Base-by-base conservation (phyloP, 2,888 invertebrate genomes). In the Vesta saturnalis region DNA sequence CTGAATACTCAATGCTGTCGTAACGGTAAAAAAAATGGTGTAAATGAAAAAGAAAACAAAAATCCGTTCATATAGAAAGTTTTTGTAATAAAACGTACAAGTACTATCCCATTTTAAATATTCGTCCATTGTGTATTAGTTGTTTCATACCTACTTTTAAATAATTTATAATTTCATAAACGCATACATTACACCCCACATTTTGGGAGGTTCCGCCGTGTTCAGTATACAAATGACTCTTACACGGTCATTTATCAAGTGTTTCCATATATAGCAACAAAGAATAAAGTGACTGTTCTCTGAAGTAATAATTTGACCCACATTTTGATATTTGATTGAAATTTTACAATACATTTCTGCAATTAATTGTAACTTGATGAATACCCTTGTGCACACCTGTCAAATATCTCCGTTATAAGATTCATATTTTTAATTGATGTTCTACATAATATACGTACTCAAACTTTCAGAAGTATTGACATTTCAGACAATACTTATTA, bases 171-270 rank as follows among this genome's bases (percentile, higher is more conserved):
- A 67, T 67, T 67, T 67, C 55, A 69, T 69, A 69, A 64, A 57
- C 56, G 64, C 56, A 69, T 64, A 61, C 64, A 60, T 69, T 69
- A 65, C 69, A 64, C 69, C 69, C 69, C 64, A 65, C 64, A 61
- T 60, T 68, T 72, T 71, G 61, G 67, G 67, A 64, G 64, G 69
- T 67, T 71, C 63, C 47, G 56, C 43, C 60, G 71, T 72, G 67
- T 64, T 64, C 64, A 35, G 64, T 63, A 65, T 73, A 73, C 71
- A 71, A 69, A 73, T 69, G 61, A 67, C 63, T 63, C 73, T 65
- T 61, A 64, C 67, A 65, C 47, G 60, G 64, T 69, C 67, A 69
- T 73, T 65, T 71, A 73, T 73, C 71, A 73, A 69, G 64, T 66
- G 64, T 35, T 39, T 63, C 71, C 70, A 70, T 70, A 72, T 70